Conservation (phyloP, 1,140 invertebrate genomes). For the Lepidostoma basale region DNA sequence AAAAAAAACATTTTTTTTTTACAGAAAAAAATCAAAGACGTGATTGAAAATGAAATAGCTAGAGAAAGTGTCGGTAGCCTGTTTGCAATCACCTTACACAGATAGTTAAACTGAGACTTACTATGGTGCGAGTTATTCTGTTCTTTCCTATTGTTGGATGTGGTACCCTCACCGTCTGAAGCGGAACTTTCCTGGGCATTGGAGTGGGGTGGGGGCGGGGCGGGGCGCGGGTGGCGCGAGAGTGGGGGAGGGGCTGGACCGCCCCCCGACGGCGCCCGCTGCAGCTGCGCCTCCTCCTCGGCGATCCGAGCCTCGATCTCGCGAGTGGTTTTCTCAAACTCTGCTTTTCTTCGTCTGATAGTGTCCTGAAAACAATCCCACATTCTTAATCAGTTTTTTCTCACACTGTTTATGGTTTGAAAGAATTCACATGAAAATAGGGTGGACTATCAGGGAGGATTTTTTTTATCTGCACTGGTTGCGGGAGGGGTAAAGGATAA, state of each 20-base stretch:
- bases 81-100: conserved; percentile 16
- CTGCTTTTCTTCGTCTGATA: conserved; percentile 52
- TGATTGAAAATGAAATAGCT: background rate
- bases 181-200: conserved; percentile 24
- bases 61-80: too few relatives aligned
- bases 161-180: conserved; percentile 44
- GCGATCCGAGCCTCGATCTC: conserved; percentile 58
- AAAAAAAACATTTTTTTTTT: background rate
- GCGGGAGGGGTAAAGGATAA: too few relatives aligned
- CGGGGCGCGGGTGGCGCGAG: background rate
- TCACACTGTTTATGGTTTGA: too few relatives aligned
- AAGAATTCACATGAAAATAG: too few relatives aligned
- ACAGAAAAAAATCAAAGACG: background rate
- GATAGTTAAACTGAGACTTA: conserved; percentile 37
- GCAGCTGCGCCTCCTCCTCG: conserved; percentile 48
- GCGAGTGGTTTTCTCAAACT: conserved; percentile 58
- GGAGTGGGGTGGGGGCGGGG: background rate
- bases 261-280: conserved; percentile 29
- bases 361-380: conserved; percentile 53
- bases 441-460: too few relatives aligned
- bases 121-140: conserved; percentile 41
- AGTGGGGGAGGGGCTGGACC: background rate
- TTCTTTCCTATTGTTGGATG: conserved; percentile 45
- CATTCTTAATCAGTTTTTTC: too few relatives aligned
- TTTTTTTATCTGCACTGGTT: too few relatives aligned